Percentiles rank a stretch among this genome's conserved stretches.
Conservation (phyloP, 1,140 invertebrate genomes). For the Panagrolaimus sp. region DNA sequence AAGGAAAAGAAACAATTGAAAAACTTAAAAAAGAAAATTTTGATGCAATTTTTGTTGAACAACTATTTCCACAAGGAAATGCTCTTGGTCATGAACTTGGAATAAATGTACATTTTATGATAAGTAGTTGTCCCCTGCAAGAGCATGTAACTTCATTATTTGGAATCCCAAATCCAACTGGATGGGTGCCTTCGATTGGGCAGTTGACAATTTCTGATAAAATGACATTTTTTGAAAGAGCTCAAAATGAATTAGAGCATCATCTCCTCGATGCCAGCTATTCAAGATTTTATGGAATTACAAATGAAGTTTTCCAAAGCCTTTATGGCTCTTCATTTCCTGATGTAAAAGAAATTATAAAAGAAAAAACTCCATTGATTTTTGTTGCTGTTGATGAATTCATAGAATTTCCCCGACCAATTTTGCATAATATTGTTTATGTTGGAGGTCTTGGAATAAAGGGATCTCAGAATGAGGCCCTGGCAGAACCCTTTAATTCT, state of each 20-base stretch:
- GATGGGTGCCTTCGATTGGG: not conserved
- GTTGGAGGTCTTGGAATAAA: constrained; percentile 18
- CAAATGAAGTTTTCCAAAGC: not conserved
- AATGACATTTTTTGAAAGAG: not conserved
- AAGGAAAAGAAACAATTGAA: not conserved
- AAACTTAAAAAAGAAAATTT: not conserved
- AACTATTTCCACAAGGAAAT: not conserved
- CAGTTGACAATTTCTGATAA: not conserved
- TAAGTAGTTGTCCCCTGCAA: not conserved
- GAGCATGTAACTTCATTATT: not conserved
- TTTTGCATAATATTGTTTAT: constrained; percentile 23
- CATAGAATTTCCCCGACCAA: constrained; percentile 26
- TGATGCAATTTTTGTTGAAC: constrained; percentile 7
- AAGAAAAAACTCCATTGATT: constrained; percentile 13
- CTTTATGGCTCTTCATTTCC: constrained; percentile 11
- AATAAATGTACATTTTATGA: not conserved
- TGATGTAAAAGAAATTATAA: constrained; percentile 23
- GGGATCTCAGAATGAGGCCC: not conserved
- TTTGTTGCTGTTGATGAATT: constrained; percentile 33
- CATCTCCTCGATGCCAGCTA: not conserved
- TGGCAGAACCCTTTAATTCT: not conserved
- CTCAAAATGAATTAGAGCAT: not conserved
- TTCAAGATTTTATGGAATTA: not conserved
- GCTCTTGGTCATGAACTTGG: not conserved
- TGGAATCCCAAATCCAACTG: not conserved